Conservation (phyloP, 2,113 vertebrate species). For the Hemichromis elongatus region DNA sequence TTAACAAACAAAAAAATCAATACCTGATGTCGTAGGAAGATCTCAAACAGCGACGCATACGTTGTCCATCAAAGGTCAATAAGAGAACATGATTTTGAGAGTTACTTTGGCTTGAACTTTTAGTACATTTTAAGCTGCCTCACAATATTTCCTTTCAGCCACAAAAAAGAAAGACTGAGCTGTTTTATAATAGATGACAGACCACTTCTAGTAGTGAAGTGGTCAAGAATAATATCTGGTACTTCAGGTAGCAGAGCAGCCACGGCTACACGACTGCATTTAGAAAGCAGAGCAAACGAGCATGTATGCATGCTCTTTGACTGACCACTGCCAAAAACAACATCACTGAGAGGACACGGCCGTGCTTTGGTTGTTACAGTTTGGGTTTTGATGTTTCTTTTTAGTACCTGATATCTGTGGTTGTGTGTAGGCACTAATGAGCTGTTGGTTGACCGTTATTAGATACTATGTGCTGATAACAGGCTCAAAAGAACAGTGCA, state of each 20-base stretch:
- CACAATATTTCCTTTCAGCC: background rate
- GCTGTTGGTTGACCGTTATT: background rate
- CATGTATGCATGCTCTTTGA: background rate
- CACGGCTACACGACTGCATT: background rate
- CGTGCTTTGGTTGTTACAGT: background rate
- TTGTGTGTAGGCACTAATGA: background rate
- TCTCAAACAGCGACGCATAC: background rate
- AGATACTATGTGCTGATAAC: background rate
- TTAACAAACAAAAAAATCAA: background rate
- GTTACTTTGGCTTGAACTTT: background rate
- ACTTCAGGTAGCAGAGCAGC: background rate
- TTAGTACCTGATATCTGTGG: background rate
- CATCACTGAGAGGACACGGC: background rate
- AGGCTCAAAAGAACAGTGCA: background rate
- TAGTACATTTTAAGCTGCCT: background rate
- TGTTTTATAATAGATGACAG: background rate
- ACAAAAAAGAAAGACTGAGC: background rate
- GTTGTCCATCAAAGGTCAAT: background rate
- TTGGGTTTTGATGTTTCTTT: background rate
- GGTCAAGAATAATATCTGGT: background rate
- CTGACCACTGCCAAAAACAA: background rate
- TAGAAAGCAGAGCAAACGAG: background rate
- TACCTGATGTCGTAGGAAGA: background rate
- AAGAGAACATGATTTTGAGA: background rate
- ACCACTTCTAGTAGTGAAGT: background rate